phyloP scores from a whole-genome alignment of 2,888 invertebrate species.

The Muschampia plurimacula region DNA sequence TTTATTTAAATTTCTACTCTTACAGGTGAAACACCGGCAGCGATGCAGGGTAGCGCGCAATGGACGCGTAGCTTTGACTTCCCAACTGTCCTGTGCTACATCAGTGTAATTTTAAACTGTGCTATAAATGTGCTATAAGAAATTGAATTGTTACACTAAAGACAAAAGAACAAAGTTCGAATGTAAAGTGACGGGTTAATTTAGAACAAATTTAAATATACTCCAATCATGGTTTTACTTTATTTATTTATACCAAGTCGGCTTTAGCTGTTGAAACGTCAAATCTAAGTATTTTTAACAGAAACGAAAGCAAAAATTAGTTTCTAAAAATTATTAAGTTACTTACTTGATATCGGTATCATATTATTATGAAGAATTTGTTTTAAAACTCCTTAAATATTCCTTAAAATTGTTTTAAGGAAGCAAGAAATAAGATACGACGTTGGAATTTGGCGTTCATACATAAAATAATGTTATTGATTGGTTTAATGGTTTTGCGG shows the following conservation, averaged over 20 bases:
- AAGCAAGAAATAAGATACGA: no score
- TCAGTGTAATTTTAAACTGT: slow-evolving; percentile 46
- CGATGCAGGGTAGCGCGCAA: slow-evolving; percentile 91
- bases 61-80: slow-evolving; percentile 68
- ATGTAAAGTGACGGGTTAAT: slow-evolving; percentile 43
- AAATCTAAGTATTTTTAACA: not conserved
- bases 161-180: slow-evolving; percentile 30
- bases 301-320: not conserved
- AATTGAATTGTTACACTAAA: slow-evolving; percentile 22
- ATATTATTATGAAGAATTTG: no score
- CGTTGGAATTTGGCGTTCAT: not conserved
- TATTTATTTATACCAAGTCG: slow-evolving; percentile 14
- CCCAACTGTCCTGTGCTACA: slow-evolving; percentile 50
- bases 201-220: slow-evolving; percentile 52
- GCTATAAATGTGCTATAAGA: slow-evolving; percentile 45
- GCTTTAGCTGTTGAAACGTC: not conserved
- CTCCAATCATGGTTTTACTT: not conserved
- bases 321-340: not conserved
- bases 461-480: not conserved
- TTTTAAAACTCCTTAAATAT: no score
- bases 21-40: slow-evolving; percentile 93
- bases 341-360: no score
- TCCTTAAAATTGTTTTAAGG: no score
- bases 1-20: slow-evolving; percentile 43
- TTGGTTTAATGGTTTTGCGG: not conserved